Evolutionary conservation across 2,113 vertebrate genomes (phyloP).

Genomic region (Tragelaphus strepsiceros): DNA sequence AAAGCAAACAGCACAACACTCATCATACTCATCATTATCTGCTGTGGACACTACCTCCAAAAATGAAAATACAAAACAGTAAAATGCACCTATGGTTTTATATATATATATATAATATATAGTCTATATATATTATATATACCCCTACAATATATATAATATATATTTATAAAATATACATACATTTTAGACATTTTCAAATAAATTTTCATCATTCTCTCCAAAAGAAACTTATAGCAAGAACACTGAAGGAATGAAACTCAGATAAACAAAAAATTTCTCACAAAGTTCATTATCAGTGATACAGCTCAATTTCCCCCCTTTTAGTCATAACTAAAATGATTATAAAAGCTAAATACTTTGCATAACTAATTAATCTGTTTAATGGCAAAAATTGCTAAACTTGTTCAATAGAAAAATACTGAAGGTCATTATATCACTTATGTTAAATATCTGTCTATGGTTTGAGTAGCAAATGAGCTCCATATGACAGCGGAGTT

Average conservation of each 20-base stretch:
- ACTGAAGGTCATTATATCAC: constrained; percentile 76
- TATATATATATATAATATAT: constrained; percentile 77
- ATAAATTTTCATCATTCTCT: constrained; percentile 82
- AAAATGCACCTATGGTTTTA: constrained; percentile 83
- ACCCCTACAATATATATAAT: constrained; percentile 86
- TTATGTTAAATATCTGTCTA: constrained; percentile 72
- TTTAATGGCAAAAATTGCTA: constrained; percentile 75
- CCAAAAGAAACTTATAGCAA: constrained; percentile 82
- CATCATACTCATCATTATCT: constrained; percentile 78
- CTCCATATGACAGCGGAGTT: constrained; percentile 70
- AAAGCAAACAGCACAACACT: constrained; percentile 83
- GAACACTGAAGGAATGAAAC: constrained; percentile 78
- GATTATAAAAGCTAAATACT: constrained; percentile 81
- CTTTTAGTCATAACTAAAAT: constrained; percentile 74
- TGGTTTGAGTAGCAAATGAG: constrained; percentile 70
- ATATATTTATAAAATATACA: constrained; percentile 88
- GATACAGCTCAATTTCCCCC: constrained; percentile 75
- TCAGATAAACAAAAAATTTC: constrained; percentile 80
- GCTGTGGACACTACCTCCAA: constrained; percentile 78
- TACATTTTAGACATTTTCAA: constrained; percentile 83
- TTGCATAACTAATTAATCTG: constrained; percentile 74
- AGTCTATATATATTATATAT: constrained; percentile 85
- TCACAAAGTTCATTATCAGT: constrained; percentile 78
- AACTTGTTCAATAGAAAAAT: constrained; percentile 79
- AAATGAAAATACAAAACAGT: constrained; percentile 83